Conservation (phyloP, 2,888 invertebrate genomes). For the Lagria hirta region DNA sequence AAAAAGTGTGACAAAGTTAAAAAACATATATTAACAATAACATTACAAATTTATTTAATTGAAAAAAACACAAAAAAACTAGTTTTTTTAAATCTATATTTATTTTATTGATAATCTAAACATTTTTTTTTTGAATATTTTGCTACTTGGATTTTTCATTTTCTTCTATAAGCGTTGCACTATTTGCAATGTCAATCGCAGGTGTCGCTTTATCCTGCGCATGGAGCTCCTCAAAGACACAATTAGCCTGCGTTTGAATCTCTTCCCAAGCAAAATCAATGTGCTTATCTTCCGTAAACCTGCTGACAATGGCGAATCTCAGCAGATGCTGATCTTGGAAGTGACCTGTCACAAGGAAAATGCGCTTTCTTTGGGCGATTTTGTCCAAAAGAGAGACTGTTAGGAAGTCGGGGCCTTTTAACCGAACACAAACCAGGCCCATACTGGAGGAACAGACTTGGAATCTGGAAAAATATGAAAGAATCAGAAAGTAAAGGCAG, state of each 20-base stretch:
- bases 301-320: conserved; percentile 81
- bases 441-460: conserved; percentile 62
- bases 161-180: conserved; percentile 24
- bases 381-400: conserved; percentile 72
- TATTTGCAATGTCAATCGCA: conserved; percentile 14
- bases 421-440: conserved; percentile 84
- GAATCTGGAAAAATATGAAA: conserved; percentile 66
- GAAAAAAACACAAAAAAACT: no score
- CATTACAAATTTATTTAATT: no score
- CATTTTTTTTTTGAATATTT: no score
- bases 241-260: conserved; percentile 37
- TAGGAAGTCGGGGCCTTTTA: conserved; percentile 71
- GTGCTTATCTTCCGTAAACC: conserved; percentile 69
- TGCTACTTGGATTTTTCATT: conserved; percentile 39
- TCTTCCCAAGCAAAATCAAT: conserved; percentile 69
- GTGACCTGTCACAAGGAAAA: conserved; percentile 80
- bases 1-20: no score
- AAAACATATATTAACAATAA: no score
- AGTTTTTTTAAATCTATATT: no score
- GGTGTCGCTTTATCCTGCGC: conserved; percentile 7
- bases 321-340: conserved; percentile 70
- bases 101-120: no score
- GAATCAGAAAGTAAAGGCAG: no score
- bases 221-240: conserved; percentile 27
- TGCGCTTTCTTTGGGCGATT: conserved; percentile 73